Percentiles rank a stretch among this genome's conserved stretches.
Conservation (phyloP, 2,797 vertebrate genomes). For the Zalophus californianus region DNA sequence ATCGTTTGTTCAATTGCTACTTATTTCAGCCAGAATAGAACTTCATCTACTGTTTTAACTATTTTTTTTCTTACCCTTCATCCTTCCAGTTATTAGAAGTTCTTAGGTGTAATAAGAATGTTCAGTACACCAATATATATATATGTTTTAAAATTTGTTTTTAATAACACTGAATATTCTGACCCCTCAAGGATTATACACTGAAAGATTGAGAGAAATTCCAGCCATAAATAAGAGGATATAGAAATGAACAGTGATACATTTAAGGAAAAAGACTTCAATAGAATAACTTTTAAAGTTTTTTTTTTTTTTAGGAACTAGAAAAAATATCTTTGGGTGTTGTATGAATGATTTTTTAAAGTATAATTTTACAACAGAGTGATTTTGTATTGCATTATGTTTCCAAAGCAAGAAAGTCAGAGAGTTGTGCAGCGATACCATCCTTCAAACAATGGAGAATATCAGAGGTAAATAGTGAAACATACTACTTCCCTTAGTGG, state of each 20-base stretch:
- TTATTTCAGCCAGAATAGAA: neutral
- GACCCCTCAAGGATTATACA: neutral
- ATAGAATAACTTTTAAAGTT: neutral
- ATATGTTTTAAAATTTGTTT: neutral
- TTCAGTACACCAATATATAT: neutral
- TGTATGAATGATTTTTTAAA: slow-evolving; percentile 36
- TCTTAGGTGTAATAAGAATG: neutral
- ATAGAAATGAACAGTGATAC: neutral
- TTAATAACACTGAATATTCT: slow-evolving; percentile 31
- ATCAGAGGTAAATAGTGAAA: slow-evolving; percentile 89
- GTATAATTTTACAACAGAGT: slow-evolving; percentile 49
- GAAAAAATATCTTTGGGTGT: neutral
- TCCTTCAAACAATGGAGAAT: slow-evolving; percentile 86
- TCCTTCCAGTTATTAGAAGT: neutral
- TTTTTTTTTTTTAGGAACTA: slow-evolving; percentile 30
- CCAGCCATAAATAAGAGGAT: neutral
- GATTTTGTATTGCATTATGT: slow-evolving; percentile 71
- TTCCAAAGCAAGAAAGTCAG: slow-evolving; percentile 89
- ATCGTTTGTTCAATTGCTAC: neutral
- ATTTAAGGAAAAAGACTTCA: slow-evolving; percentile 12
- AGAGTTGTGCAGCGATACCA: slow-evolving; percentile 88
- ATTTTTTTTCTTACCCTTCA: neutral
- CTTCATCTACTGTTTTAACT: neutral
- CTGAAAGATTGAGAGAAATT: neutral
- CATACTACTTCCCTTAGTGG: neutral